phyloP scores from a whole-genome alignment of 2,888 invertebrate species.

The Apamea monoglypha region DNA sequence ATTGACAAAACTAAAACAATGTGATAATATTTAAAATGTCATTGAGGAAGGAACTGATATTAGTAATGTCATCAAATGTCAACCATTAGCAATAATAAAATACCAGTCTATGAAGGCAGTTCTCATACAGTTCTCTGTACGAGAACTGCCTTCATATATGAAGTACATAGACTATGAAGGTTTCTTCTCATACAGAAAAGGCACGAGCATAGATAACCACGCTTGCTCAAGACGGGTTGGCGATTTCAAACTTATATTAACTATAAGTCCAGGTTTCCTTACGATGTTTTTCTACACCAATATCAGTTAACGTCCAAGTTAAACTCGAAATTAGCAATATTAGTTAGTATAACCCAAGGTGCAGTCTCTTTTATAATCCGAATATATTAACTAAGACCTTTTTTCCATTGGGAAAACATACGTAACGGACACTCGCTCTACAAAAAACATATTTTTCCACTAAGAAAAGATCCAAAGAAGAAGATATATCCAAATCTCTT shows the following conservation, averaged over 20 bases:
- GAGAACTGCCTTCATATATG: not conserved
- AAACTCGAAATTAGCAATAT: not conserved
- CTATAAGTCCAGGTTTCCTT: not conserved
- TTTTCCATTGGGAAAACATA: not conserved
- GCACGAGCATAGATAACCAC: too few relatives aligned
- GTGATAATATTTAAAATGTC: conserved; percentile 27
- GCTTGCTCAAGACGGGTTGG: not conserved
- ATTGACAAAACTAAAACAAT: conserved; percentile 20
- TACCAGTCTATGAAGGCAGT: not conserved
- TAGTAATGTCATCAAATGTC: conserved; percentile 16
- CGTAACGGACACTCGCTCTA: too few relatives aligned
- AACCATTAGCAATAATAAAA: not conserved
- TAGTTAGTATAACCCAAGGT: not conserved
- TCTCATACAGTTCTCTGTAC: too few relatives aligned
- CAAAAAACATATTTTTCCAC: not conserved
- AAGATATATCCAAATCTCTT: not conserved
- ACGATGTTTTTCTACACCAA: not conserved
- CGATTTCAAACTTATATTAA: not conserved
- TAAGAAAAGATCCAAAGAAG: not conserved
- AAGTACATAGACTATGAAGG: too few relatives aligned
- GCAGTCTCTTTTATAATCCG: too few relatives aligned
- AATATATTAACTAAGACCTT: not conserved
- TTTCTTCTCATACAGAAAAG: not conserved
- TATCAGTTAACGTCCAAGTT: not conserved
- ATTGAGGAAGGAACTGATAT: conserved; percentile 32